A percentile compares a stretch with the other conserved stretches of the same genome.
These are phyloP conservation scores for Dryobotodes eremita DNA, from an alignment of 2,888 invertebrate genomes.

Conservation along the genomic window DNA sequence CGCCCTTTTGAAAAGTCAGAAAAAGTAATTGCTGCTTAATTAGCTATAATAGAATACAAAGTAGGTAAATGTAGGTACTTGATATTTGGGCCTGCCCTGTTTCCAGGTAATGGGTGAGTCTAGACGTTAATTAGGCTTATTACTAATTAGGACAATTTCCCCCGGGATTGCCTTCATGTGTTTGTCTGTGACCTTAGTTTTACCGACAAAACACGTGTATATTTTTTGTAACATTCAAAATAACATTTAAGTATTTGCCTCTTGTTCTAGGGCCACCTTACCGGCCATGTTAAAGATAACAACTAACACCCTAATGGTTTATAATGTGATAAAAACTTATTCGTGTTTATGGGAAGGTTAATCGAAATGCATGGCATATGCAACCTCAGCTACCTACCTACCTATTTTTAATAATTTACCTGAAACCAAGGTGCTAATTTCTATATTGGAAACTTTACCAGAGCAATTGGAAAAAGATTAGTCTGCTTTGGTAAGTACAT, in stretches of 20 bases:
- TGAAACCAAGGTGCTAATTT: not conserved
- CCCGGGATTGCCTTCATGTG: constrained; percentile 22
- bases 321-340: not conserved
- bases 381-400: not conserved
- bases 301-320: not conserved
- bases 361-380: not conserved
- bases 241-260: not conserved
- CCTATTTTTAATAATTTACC: not conserved
- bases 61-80: not conserved
- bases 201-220: constrained; percentile 7
- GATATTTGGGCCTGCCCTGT: not conserved
- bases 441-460: not conserved
- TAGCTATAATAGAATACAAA: not conserved
- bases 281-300: not conserved
- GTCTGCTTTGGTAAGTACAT: not conserved
- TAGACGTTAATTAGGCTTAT: constrained; percentile 51
- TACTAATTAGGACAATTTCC: constrained; percentile 28
- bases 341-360: not conserved
- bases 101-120: constrained; percentile 41
- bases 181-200: constrained; percentile 22
- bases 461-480: not conserved
- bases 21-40: not conserved
- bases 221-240: not conserved
- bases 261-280: not conserved
- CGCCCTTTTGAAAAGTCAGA: not conserved